Conservation (phyloP, 2,113 vertebrate species). For the Melanerpes formicivorus region DNA sequence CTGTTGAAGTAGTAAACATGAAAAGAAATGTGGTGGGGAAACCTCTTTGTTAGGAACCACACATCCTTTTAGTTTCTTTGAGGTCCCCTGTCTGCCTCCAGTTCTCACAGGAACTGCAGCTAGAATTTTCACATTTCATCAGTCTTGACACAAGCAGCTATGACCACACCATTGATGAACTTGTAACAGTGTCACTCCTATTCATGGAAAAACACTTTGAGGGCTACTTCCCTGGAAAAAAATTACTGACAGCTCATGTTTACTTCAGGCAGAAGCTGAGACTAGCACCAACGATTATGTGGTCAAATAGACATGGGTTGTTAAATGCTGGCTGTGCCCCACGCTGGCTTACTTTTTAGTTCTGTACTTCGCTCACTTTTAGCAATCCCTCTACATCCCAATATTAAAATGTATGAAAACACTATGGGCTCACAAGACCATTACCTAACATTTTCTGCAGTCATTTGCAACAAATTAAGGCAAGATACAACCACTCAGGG, state of each 20-base stretch:
- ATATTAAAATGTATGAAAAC: background rate
- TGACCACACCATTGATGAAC: background rate
- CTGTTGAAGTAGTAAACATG: background rate
- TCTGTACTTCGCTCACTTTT: background rate
- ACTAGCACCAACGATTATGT: background rate
- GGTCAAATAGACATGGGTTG: background rate
- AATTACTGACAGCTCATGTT: background rate
- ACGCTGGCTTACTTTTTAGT: background rate
- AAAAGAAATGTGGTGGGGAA: background rate
- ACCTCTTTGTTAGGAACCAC: background rate
- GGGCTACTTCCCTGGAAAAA: background rate
- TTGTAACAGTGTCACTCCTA: background rate
- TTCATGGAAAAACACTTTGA: background rate
- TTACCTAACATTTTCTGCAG: background rate
- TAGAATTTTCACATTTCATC: background rate
- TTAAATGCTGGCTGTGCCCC: background rate
- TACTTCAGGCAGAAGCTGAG: background rate
- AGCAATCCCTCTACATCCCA: background rate
- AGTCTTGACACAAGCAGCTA: background rate
- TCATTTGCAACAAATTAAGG: background rate
- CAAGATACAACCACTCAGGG: background rate
- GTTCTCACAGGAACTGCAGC: background rate
- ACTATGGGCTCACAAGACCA: background rate
- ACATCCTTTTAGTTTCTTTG: background rate
- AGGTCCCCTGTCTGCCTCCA: background rate